A percentile compares a stretch with the other conserved stretches of the same genome.
Evolutionary conservation across 1,140 invertebrate species (phyloP).

Genomic region (Aphis gossypii): DNA sequence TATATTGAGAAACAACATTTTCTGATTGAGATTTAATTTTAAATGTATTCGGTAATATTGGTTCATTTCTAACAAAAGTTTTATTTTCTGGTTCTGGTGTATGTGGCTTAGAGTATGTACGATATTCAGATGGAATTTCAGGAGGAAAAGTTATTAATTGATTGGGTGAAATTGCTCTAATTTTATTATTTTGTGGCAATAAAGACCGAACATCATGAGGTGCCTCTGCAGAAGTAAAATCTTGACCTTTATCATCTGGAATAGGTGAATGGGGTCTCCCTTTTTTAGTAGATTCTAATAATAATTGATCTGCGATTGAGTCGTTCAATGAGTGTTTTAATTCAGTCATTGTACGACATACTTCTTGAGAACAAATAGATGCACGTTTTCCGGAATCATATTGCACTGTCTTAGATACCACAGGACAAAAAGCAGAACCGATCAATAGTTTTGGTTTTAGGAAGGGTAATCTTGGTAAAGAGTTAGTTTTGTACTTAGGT

Average conservation of each 20-base stretch:
- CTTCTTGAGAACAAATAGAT: slow-evolving; percentile 49
- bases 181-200: background rate
- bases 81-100: slow-evolving; percentile 39
- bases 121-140: slow-evolving; percentile 57
- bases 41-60: background rate
- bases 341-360: slow-evolving; percentile 9
- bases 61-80: background rate
- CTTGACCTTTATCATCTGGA: background rate
- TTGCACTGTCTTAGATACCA: background rate
- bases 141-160: slow-evolving; percentile 61
- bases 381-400: slow-evolving; percentile 16
- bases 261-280: slow-evolving; percentile 63
- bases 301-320: background rate
- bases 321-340: slow-evolving; percentile 14
- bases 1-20: background rate
- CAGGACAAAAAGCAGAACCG: slow-evolving; percentile 54
- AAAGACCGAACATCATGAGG: background rate
- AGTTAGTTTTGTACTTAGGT: slow-evolving; percentile 36
- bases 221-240: background rate
- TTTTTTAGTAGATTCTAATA: slow-evolving; percentile 37
- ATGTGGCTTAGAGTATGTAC: background rate
- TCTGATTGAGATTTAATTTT: background rate
- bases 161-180: slow-evolving; percentile 58
- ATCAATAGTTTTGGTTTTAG: slow-evolving; percentile 47
- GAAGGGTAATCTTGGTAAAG: slow-evolving; percentile 33